A percentile compares a stretch with the other conserved stretches of the same genome.
Conservation (phyloP, 1,140 invertebrate species). For the Camponotus vicinus region DNA sequence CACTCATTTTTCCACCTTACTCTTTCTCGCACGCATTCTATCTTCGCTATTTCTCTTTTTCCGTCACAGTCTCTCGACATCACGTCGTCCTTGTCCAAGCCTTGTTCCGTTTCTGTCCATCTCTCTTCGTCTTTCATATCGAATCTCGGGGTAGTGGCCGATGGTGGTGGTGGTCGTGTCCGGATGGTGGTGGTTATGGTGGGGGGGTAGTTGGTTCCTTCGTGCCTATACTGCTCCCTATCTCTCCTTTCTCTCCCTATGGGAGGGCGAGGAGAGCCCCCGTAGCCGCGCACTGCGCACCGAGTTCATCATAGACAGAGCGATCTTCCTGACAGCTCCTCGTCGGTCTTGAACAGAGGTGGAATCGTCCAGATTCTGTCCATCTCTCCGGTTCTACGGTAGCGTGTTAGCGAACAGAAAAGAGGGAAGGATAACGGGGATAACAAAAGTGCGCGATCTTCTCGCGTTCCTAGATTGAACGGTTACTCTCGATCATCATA, state of each 20-base stretch:
- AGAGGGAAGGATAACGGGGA: conserved; percentile 47
- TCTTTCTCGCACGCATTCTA: conserved; percentile 8
- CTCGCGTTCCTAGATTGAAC: conserved; percentile 12
- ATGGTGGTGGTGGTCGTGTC: conserved; percentile 71
- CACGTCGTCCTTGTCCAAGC: conserved; percentile 33
- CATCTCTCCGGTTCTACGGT: conserved; percentile 72
- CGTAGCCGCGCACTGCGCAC: conserved; percentile 80
- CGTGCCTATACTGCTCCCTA: conserved; percentile 76
- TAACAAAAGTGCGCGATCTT: conserved; percentile 65
- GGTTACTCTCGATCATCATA: conserved; percentile 20
- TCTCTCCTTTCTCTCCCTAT: conserved; percentile 82
- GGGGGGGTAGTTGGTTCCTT: conserved; percentile 81
- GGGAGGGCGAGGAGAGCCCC: conserved; percentile 78
- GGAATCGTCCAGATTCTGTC: conserved; percentile 78
- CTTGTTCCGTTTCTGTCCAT: conserved; percentile 46
- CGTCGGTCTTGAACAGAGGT: conserved; percentile 76
- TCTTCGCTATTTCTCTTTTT: conserved; percentile 48
- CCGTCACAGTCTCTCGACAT: conserved; percentile 41
- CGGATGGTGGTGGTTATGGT: conserved; percentile 76
- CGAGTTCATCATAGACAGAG: conserved; percentile 83
- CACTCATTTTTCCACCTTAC: conserved; percentile 30
- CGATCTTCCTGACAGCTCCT: conserved; percentile 82
- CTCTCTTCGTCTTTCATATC: conserved; percentile 59
- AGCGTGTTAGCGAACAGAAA: conserved; percentile 55
- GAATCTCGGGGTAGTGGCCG: conserved; percentile 72